Percentiles rank a stretch among this genome's conserved stretches.
Evolutionary conservation across 2,113 vertebrate species (phyloP).

Genomic region (Corythornis vintsioides): DNA sequence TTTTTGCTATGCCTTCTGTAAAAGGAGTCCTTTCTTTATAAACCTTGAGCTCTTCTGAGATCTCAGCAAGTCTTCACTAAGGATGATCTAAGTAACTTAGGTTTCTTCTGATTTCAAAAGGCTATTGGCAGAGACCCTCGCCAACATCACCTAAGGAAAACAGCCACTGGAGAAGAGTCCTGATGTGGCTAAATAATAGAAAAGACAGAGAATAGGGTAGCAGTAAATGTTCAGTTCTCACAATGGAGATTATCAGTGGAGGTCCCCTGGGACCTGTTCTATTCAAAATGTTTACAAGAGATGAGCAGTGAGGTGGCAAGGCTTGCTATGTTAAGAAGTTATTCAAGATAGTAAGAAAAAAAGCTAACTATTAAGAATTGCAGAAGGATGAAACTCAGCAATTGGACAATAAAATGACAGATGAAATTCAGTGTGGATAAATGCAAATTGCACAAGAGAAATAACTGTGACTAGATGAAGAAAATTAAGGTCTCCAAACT

Average conservation of each 20-base stretch:
- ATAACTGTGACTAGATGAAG: not conserved
- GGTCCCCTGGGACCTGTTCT: not conserved
- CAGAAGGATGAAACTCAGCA: not conserved
- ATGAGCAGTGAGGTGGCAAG: not conserved
- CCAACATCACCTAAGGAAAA: not conserved
- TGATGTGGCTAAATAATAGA: not conserved
- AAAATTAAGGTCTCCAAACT: not conserved
- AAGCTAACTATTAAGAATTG: not conserved
- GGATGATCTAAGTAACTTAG: not conserved
- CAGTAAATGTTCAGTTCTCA: not conserved
- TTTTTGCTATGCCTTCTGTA: not conserved
- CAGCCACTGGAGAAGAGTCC: not conserved
- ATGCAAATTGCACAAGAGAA: not conserved
- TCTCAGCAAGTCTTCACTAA: not conserved
- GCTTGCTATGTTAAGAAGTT: not conserved
- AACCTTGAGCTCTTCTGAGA: not conserved
- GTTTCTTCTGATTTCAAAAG: not conserved
- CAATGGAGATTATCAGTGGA: not conserved
- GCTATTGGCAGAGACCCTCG: not conserved
- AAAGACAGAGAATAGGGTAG: not conserved
- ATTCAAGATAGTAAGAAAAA: not conserved
- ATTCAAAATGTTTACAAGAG: conserved; percentile 16
- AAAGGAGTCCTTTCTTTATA: not conserved
- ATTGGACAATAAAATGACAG: not conserved
- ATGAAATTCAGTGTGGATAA: conserved; percentile 10